Evolutionary conservation across 2,797 vertebrate species (phyloP), one percentile per base, ranked within the genome.

Genomic region (Catharus ustulatus): DNA sequence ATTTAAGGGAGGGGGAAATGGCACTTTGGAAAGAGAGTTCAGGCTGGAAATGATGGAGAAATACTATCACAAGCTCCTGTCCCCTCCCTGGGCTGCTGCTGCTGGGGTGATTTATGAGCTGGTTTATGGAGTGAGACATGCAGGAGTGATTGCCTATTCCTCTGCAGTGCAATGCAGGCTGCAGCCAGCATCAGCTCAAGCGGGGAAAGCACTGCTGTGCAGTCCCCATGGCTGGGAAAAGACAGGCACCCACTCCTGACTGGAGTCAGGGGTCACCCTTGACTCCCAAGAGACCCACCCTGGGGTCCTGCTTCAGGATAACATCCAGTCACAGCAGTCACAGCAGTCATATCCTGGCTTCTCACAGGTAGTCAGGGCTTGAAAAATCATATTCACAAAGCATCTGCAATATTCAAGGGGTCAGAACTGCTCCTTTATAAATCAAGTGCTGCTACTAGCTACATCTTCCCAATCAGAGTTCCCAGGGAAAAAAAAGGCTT

Each of bases 371-470:
- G 49, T 24, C 76, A 68, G 62, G 61, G 46, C 51, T 78, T 72
- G 69, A 74, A 89, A 94, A 94, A 62, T 45, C 1, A 0, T 49
- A 49, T 66, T 93, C 34, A 73, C 30, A 32, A 72, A 54, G 57
- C 61, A 93, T 61, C 64, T 92, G 68, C 63, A 77, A 52, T 36
- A 61, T 85, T 86, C 66, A 55, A 89, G 38, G 16, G 16, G 57
- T 72, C 92, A 92, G 75, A 95, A 61, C n/a, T 77, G 48, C 19
- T 88, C 48, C 68, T 75, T 81, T 55, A 45, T 79, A 90, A 93
- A 92, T 76, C 52, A 89, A 89, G 30, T 66, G 46, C 26, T 69
- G 48, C 58, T 91, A 62, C 51, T 59, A 62, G 45, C 40, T 93
- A 45, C 45, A 40, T 82, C 75, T 64, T 82, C 40, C 66, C 30